Base-by-base conservation (phyloP, 2,888 invertebrate species). In the Erebia aethiops region DNA sequence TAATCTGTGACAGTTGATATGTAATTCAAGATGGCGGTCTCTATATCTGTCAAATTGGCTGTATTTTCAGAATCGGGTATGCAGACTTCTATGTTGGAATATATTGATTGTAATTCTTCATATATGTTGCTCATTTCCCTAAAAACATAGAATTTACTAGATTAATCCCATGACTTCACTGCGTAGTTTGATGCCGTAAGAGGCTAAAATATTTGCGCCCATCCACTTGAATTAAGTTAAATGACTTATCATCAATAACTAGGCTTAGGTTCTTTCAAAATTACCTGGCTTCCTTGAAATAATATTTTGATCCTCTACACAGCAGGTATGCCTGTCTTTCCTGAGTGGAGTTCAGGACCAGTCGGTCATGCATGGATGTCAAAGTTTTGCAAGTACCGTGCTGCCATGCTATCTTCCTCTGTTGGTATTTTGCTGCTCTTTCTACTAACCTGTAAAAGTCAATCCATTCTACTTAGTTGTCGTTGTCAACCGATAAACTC, bases 251-350 rank as follows among this genome's bases (percentile, higher is more conserved):
- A 3, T 26, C 26, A 26, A 26, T 26, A 26, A 26, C 26, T 26
- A 26, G 21, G 11, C 11, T 13, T 46, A 46, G 3, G 13, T 46
- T 2, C 13, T 46, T 65, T 54, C 2, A 69, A 73, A 81, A 82
- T 78, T 84, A 95, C 95, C 93, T 91, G 10, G 94, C 91, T 81
- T 95, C 94, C 63, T 91, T 81, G 60, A 88, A 86, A 4, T 92
- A 94, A 80, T 92, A 95, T 68, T 88, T 93, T 0, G 95, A 95
- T 57, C 96, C 96, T 77, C 95, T 89, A 78, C 96, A 96, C 57
- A 96, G 77, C 13, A 96, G 84, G 85, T 94, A 94, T 66, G 94
- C 82, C 89, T 95, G 94, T 72, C 95, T 88, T 62, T 80, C 81
- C 74, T 95, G 93, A 26, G 84, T 87, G 21, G 65, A 76, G 65